Conservation (phyloP, 2,888 invertebrate species). For the Melipona beecheii region DNA sequence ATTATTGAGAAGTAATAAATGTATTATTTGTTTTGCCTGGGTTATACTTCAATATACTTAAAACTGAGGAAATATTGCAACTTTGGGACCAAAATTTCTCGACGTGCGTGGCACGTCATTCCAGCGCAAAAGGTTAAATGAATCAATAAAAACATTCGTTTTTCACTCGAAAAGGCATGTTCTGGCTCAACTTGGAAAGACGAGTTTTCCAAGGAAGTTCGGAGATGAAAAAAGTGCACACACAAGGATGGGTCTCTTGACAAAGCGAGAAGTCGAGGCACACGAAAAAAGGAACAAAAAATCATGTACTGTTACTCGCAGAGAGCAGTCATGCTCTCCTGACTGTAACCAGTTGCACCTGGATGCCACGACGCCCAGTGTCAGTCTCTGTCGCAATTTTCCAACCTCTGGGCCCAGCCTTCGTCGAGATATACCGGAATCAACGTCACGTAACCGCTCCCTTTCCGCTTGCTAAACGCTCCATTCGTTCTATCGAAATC, state of each 20-base stretch:
- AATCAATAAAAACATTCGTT: neutral
- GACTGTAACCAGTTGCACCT: constrained; percentile 60
- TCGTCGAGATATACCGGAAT: constrained; percentile 40
- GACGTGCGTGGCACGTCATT: too few species aligned
- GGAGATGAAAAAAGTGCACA: neutral
- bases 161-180: neutral
- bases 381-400: constrained; percentile 42
- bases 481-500: neutral
- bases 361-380: constrained; percentile 31
- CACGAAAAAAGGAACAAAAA: constrained; percentile 14
- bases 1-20: too few species aligned
- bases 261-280: neutral
- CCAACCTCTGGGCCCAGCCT: constrained; percentile 8
- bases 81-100: too few species aligned
- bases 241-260: neutral
- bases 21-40: too few species aligned
- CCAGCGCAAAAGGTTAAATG: neutral
- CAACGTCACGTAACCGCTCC: constrained; percentile 40
- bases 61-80: too few species aligned
- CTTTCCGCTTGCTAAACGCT: constrained; percentile 42
- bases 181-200: neutral
- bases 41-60: too few species aligned
- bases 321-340: constrained; percentile 61
- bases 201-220: neutral
- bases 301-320: constrained; percentile 53